Evolutionary conservation across 2,113 vertebrate species (phyloP).

Genomic region (Gymnorhina tibicen): DNA sequence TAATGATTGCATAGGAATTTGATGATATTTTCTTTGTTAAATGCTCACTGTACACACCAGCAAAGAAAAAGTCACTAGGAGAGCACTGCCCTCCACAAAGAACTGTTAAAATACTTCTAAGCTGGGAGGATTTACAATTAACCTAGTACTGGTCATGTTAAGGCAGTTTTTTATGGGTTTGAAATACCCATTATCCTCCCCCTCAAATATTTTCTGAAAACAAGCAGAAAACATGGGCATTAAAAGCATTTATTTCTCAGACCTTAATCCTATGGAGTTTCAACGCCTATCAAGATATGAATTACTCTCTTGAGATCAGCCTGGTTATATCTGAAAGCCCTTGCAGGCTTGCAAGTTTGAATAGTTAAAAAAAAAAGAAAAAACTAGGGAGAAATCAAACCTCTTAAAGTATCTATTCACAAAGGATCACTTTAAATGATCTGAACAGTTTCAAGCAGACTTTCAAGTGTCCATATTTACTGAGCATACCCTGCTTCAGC

Average conservation of each 20-base stretch:
- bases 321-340: neutral
- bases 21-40: neutral
- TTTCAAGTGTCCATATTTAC: neutral
- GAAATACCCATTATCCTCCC: neutral
- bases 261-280: neutral
- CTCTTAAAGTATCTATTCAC: neutral
- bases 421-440: conserved; percentile 9
- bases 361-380: neutral
- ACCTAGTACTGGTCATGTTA: neutral
- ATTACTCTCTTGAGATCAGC: neutral
- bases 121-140: neutral
- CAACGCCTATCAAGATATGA: neutral
- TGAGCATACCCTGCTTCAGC: neutral
- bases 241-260: neutral
- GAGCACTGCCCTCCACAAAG: neutral
- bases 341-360: neutral
- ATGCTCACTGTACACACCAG: neutral
- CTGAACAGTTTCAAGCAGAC: neutral
- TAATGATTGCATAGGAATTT: neutral
- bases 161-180: neutral
- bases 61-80: neutral
- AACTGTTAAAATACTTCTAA: neutral
- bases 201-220: neutral
- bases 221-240: neutral
- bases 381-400: neutral